Evolutionary conservation across 2,797 vertebrate genomes (phyloP).

Genomic region (Anguilla anguilla): DNA sequence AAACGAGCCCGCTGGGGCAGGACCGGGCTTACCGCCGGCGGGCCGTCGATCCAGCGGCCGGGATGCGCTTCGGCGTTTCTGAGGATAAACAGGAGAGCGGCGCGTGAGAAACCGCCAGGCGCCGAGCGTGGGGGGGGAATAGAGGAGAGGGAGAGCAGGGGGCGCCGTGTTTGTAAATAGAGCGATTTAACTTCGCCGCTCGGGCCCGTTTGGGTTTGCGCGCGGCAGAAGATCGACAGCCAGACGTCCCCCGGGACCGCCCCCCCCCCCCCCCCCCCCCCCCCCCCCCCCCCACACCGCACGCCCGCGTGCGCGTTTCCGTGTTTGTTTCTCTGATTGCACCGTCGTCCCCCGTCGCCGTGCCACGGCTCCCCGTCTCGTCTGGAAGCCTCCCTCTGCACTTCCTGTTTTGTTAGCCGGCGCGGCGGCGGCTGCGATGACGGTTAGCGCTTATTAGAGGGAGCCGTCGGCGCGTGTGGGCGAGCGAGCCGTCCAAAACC

Average conservation of each 20-base stretch:
- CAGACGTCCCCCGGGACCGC: not conserved
- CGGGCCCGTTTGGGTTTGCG: not conserved
- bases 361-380: not conserved
- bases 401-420: constrained; percentile 41
- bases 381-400: constrained; percentile 3
- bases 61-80: constrained; percentile 37
- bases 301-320: no score
- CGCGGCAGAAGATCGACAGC: not conserved
- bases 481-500: not conserved
- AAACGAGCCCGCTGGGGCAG: not conserved
- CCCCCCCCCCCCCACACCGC: not conserved
- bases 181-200: not conserved
- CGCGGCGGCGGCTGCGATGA: constrained; percentile 38
- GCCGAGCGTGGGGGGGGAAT: not conserved
- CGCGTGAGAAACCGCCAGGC: not conserved
- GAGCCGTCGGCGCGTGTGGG: constrained; percentile 35
- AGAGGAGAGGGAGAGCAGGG: not conserved
- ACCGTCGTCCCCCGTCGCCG: not conserved
- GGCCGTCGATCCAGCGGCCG: constrained; percentile 36
- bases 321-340: not conserved
- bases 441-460: constrained; percentile 31
- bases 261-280: not conserved
- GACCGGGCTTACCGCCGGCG: constrained; percentile 42
- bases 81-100: not conserved
- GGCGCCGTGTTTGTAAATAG: not conserved